Base-by-base conservation (phyloP, 2,888 invertebrate genomes). In the Brachynemurus nebulosus region DNA sequence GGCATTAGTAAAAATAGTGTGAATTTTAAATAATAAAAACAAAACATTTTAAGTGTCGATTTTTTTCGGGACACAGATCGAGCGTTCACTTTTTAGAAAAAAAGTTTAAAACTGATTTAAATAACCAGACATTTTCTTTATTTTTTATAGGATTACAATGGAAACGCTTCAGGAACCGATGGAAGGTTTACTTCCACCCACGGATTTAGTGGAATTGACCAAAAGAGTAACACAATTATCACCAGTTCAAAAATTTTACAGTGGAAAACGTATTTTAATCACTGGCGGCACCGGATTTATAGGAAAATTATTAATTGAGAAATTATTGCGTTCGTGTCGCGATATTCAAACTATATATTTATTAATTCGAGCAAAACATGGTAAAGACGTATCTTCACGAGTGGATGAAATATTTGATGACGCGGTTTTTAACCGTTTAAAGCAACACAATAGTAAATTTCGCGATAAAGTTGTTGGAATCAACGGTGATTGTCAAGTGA, bases 401-500 rank as follows among this genome's bases (percentile, higher is more conserved):
- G 61, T 81, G 40, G 78, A 78, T 9, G 74, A 77, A 51, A 68
- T 83, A n/a, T 78, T 82, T 50, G 75, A 78, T 11, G 79, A 81
- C 52, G 68, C 72, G 19, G 76, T 77, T 36, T 78, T 74, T 53
- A 66, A 70, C 44, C 57, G 61, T 34, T 55, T 79, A 17, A 70
- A 69, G 49, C 59, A 61, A 41, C 66, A 71, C 48, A 59, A 66
- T 20, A 74, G 75, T 0, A 71, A 73, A 58, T 78, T 74, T 54
- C 68, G 78, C 35, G 72, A 76, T 55, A 81, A 82, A 59, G 65
- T 88, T 16, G 71, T 76, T 9, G 76, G 76, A 11, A 68, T 88
- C 1, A 66, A 72, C 0, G 82, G 82, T 0, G 82, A 84, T 61
- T 78, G 78, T 51, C 71, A 74, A 9, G 63, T 74, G 0, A 71